Conservation (phyloP, 2,113 vertebrate species). For the Redunca redunca region DNA sequence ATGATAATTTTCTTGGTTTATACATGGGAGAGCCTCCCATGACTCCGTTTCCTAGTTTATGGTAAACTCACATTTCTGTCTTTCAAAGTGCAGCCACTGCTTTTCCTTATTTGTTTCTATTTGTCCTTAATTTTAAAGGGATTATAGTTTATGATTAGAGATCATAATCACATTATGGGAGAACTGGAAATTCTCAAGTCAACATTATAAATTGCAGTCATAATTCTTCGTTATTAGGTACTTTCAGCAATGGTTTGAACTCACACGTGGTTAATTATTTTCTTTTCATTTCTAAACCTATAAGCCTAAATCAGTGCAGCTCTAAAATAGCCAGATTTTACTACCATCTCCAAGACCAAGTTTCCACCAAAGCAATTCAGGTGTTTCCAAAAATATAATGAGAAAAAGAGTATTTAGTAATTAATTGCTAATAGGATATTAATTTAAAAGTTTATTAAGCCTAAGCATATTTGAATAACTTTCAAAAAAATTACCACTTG, state of each 20-base stretch:
- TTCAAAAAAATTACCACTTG: neutral
- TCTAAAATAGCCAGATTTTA: neutral
- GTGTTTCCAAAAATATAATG: neutral
- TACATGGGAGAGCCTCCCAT: neutral
- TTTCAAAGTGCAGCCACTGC: neutral
- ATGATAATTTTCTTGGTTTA: neutral
- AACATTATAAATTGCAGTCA: neutral
- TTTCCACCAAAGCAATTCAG: neutral
- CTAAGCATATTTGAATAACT: neutral
- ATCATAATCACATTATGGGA: neutral
- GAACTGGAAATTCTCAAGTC: neutral
- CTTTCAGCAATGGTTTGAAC: neutral
- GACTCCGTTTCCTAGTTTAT: neutral
- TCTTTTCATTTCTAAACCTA: neutral
- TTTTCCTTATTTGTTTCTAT: neutral
- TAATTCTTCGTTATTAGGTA: neutral
- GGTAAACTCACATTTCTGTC: neutral
- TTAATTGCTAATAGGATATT: neutral
- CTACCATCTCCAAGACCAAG: neutral
- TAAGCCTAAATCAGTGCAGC: neutral
- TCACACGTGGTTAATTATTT: neutral
- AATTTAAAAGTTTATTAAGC: neutral
- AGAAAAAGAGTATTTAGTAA: neutral
- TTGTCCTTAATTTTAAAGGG: neutral
- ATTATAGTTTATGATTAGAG: neutral